A percentile compares a stretch with the other conserved stretches of the same genome.
Conservation (phyloP, 2,113 vertebrate species). For the Semnornis frantzii region DNA sequence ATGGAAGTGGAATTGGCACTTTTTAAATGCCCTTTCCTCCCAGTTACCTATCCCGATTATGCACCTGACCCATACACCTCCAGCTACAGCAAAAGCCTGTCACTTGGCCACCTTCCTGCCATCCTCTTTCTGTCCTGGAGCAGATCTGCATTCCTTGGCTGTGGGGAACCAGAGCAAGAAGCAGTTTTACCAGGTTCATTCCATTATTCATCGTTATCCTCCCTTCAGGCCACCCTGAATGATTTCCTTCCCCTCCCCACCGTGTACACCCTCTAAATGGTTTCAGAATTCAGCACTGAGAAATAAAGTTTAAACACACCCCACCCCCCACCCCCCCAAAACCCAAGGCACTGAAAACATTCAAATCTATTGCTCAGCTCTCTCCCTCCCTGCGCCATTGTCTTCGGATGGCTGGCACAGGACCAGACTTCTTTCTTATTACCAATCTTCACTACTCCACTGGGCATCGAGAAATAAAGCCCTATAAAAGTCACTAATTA, state of each 20-base stretch:
- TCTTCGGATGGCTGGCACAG: slow-evolving; percentile 23
- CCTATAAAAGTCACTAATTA: slow-evolving; percentile 69
- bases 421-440: slow-evolving; percentile 66
- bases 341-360: slow-evolving; percentile 48
- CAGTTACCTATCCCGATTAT: background rate
- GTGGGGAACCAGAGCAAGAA: background rate
- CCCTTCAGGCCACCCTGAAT: background rate
- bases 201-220: slow-evolving; percentile 50
- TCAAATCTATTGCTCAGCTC: slow-evolving; percentile 48
- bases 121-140: background rate
- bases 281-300: slow-evolving; percentile 36
- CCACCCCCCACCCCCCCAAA: no score
- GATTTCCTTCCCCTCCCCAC: slow-evolving; percentile 45
- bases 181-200: background rate
- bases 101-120: background rate
- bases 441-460: slow-evolving; percentile 60
- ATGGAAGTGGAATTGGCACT: background rate
- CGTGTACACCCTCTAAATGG: slow-evolving; percentile 15
- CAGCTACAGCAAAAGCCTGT: background rate
- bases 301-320: background rate
- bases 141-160: background rate
- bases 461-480: slow-evolving; percentile 63
- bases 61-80: background rate
- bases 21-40: background rate
- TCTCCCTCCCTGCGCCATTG: slow-evolving; percentile 34